These are phyloP conservation scores for Sterrhoptilus dennistouni DNA, from an alignment of 2,113 vertebrate species.

Conservation along the genomic window DNA sequence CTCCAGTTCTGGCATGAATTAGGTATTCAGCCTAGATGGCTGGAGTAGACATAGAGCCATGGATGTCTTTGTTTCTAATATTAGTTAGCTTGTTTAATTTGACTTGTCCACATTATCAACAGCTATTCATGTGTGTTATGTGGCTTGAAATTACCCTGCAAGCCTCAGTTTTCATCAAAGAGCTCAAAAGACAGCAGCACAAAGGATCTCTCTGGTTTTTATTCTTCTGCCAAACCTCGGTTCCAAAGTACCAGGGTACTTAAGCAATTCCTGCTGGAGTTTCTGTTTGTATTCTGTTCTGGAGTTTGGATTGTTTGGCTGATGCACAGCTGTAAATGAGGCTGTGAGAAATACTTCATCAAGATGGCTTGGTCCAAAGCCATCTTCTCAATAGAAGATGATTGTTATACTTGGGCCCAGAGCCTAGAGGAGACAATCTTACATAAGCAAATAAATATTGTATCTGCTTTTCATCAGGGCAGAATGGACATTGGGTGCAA, in stretches of 20 bases:
- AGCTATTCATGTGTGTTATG: conserved; percentile 4
- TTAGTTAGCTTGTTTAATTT: neutral
- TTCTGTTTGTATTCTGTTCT: neutral
- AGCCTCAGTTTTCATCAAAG: neutral
- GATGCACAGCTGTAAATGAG: conserved; percentile 30
- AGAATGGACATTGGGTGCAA: neutral
- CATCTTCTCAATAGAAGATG: conserved; percentile 3
- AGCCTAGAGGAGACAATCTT: neutral
- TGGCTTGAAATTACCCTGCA: conserved; percentile 14
- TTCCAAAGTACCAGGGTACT: neutral
- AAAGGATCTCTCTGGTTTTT: neutral
- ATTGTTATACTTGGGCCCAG: neutral
- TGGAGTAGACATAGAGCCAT: neutral
- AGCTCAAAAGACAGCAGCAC: neutral
- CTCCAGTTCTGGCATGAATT: neutral
- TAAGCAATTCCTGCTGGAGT: conserved; percentile 1
- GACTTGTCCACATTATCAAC: neutral
- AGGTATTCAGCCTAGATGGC: neutral
- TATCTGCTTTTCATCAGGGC: neutral
- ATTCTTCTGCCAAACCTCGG: neutral
- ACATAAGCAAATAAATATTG: conserved; percentile 24
- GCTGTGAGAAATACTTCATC: conserved; percentile 21
- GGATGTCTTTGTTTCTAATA: neutral
- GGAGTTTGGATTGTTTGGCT: conserved; percentile 21
- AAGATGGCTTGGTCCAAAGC: conserved; percentile 39